Conservation (phyloP, 2,113 vertebrate species). For the Gnathochromis pfefferi region DNA sequence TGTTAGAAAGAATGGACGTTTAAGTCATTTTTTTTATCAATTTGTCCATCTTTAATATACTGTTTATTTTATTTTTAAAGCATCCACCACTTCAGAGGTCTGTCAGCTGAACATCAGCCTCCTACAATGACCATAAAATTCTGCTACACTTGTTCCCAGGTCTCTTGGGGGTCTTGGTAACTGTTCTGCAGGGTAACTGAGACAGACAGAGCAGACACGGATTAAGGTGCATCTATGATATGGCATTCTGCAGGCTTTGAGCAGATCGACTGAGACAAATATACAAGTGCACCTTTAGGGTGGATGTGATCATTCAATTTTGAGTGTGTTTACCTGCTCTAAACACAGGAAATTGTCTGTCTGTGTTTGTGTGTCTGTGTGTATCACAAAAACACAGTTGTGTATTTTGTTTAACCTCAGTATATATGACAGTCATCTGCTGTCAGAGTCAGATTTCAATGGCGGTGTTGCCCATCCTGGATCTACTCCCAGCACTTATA, state of each 20-base stretch:
- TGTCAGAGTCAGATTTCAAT: not conserved
- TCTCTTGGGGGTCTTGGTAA: not conserved
- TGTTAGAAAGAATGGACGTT: not conserved
- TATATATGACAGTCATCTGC: not conserved
- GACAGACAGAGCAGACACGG: not conserved
- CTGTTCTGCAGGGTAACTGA: not conserved
- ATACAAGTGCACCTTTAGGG: not conserved
- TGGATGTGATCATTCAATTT: not conserved
- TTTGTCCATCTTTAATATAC: not conserved
- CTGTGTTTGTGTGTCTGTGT: not conserved
- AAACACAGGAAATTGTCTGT: conserved; percentile 41
- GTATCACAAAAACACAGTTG: not conserved
- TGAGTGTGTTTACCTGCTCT: not conserved
- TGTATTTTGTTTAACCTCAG: not conserved
- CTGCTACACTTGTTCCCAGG: not conserved
- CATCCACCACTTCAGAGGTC: not conserved
- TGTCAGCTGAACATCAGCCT: not conserved
- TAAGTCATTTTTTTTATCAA: not conserved
- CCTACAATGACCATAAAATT: not conserved
- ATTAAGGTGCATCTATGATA: not conserved
- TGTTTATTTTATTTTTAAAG: not conserved
- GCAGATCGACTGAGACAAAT: not conserved
- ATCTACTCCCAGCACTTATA: not conserved
- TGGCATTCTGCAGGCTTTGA: not conserved
- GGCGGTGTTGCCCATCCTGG: not conserved